Conservation (phyloP, 2,888 invertebrate genomes). For the Apodemia zela region DNA sequence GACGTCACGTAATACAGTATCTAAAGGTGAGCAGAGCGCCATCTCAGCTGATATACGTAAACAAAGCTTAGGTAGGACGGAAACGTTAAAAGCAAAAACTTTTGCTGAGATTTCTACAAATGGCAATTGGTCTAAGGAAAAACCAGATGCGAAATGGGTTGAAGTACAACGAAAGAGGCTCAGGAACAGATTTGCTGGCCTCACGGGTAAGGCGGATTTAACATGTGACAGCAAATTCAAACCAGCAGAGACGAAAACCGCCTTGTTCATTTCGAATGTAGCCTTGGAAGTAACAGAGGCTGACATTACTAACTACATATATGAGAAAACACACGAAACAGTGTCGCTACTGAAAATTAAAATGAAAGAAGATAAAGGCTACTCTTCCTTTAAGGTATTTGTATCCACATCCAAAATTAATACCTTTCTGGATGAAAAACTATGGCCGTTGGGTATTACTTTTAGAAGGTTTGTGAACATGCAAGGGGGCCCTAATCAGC, state of each 20-base stretch:
- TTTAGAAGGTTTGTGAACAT: constrained; percentile 19
- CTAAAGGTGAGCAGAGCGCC: too few relatives aligned
- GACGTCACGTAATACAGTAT: too few relatives aligned
- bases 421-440: constrained; percentile 25
- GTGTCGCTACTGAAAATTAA: constrained; percentile 25
- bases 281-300: constrained; percentile 18
- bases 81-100: too few relatives aligned
- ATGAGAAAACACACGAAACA: constrained; percentile 21
- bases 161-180: not conserved
- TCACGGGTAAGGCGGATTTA: too few relatives aligned
- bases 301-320: constrained; percentile 28
- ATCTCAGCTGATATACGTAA: too few relatives aligned
- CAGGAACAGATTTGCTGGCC: not conserved
- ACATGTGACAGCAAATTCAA: constrained; percentile 17
- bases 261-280: constrained; percentile 18
- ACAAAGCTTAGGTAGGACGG: too few relatives aligned
- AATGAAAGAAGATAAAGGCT: constrained; percentile 23
- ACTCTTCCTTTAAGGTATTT: constrained; percentile 27
- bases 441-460: constrained; percentile 28
- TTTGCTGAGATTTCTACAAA: too few relatives aligned
- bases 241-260: constrained; percentile 26
- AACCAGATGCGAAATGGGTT: not conserved
- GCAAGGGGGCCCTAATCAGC: constrained; percentile 17
- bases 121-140: too few relatives aligned
- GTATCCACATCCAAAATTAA: constrained; percentile 25